These are phyloP conservation scores for Brachyhypopomus gauderio DNA, from an alignment of 2,113 vertebrate species.

Conservation along the genomic window DNA sequence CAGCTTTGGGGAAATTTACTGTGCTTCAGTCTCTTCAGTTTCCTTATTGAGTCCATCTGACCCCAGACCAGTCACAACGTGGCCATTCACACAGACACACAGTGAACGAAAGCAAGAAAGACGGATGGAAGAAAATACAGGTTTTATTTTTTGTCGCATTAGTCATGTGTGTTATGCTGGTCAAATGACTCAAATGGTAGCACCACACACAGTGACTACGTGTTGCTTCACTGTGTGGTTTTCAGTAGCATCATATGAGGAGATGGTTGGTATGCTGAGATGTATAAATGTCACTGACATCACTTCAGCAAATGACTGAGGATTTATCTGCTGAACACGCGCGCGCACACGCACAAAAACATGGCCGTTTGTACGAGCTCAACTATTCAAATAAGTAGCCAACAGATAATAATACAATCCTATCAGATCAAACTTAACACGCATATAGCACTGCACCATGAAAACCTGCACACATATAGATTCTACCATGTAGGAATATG, in stretches of 20 bases:
- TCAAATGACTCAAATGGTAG: no score
- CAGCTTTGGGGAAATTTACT: background rate
- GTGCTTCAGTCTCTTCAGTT: constrained; percentile 6
- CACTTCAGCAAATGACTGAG: background rate
- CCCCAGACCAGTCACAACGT: constrained; percentile 24
- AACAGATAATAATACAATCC: background rate
- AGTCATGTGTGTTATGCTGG: no score
- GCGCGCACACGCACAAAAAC: background rate
- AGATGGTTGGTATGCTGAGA: no score
- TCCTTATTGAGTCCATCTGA: constrained; percentile 17
- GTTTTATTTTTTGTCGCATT: no score
- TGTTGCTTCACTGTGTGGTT: no score
- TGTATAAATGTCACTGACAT: no score
- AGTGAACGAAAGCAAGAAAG: background rate
- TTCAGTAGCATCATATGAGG: no score
- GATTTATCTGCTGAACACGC: background rate
- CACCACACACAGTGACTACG: no score
- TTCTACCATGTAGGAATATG: no score
- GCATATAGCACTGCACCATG: background rate
- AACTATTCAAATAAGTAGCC: background rate
- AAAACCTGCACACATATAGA: background rate
- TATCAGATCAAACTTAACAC: background rate
- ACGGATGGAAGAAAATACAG: background rate
- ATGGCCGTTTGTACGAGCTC: background rate
- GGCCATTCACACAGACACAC: constrained; percentile 27